Percentiles rank a stretch among this genome's conserved stretches.
phyloP scores from a whole-genome alignment of 2,797 vertebrate genomes.

The Lindbergichthys nudifrons region DNA sequence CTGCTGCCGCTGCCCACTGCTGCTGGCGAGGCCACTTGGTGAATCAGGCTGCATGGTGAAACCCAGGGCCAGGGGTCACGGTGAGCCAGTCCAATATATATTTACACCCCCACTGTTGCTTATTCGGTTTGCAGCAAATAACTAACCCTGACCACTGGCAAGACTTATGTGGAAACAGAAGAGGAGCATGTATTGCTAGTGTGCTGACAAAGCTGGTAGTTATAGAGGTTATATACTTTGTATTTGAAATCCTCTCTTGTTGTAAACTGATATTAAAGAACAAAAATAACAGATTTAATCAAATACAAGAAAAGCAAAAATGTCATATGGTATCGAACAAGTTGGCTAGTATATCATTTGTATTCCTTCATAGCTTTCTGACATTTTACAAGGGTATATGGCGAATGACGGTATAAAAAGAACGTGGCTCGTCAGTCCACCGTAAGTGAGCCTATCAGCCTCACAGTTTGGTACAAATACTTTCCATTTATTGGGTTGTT shows the following conservation, averaged over 20 bases:
- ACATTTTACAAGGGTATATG: too few species aligned
- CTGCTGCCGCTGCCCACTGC: constrained; percentile 77
- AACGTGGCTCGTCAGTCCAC: not conserved
- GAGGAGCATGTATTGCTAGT: not conserved
- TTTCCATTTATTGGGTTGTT: too few species aligned
- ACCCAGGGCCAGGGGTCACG: constrained; percentile 87
- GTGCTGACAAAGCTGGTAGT: constrained; percentile 1
- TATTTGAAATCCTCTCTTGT: not conserved
- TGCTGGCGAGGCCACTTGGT: constrained; percentile 87
- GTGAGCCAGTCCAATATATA: constrained; percentile 79
- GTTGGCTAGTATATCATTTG: too few species aligned
- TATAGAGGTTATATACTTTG: not conserved
- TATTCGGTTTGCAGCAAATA: constrained; percentile 39
- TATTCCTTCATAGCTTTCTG: too few species aligned
- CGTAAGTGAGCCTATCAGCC: not conserved
- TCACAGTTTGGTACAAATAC: too few species aligned
- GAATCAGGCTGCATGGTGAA: constrained; percentile 87
- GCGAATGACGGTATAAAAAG: too few species aligned
- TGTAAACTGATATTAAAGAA: constrained; percentile 5
- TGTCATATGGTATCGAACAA: too few species aligned
- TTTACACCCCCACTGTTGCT: constrained; percentile 53
- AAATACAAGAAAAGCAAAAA: not conserved
- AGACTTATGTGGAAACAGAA: constrained; percentile 9
- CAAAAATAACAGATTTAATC: not conserved
- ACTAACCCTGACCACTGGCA: constrained; percentile 25